Conservation (phyloP, 2,797 vertebrate genomes). For the Macropodus opercularis region DNA sequence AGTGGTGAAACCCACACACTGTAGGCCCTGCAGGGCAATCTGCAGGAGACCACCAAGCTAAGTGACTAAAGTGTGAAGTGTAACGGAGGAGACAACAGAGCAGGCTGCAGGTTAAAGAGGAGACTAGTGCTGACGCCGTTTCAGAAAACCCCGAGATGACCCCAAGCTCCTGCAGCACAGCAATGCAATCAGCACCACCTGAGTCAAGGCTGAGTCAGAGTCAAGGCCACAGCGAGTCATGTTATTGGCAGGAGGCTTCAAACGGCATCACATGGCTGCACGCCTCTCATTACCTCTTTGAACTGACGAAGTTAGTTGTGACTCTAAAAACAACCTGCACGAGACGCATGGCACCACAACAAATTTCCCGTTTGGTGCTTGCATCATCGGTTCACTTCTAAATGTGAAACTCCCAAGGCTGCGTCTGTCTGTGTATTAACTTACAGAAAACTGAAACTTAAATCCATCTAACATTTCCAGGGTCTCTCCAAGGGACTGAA, state of each 20-base stretch:
- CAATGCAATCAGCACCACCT: slow-evolving; percentile 33
- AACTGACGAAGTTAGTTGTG: slow-evolving; percentile 25
- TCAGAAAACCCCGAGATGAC: slow-evolving; percentile 11
- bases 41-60: slow-evolving; percentile 26
- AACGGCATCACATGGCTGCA: slow-evolving; percentile 30
- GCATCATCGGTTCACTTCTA: neutral
- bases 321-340: slow-evolving; percentile 1
- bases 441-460: slow-evolving; percentile 5
- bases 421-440: neutral
- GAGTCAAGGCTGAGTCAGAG: slow-evolving; percentile 57
- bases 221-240: slow-evolving; percentile 42
- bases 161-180: slow-evolving; percentile 17
- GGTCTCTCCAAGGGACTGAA: neutral
- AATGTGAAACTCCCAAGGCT: neutral
- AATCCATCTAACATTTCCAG: neutral
- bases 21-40: neutral
- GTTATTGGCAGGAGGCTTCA: slow-evolving; percentile 48
- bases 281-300: slow-evolving; percentile 31
- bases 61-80: slow-evolving; percentile 28
- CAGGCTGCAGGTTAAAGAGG: slow-evolving; percentile 27
- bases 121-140: neutral
- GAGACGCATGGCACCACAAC: neutral
- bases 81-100: slow-evolving; percentile 30
- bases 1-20: slow-evolving; percentile 20
- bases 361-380: slow-evolving; percentile 2